Conservation (phyloP, 2,888 invertebrate genomes). For the Halictus quadricinctus region DNA sequence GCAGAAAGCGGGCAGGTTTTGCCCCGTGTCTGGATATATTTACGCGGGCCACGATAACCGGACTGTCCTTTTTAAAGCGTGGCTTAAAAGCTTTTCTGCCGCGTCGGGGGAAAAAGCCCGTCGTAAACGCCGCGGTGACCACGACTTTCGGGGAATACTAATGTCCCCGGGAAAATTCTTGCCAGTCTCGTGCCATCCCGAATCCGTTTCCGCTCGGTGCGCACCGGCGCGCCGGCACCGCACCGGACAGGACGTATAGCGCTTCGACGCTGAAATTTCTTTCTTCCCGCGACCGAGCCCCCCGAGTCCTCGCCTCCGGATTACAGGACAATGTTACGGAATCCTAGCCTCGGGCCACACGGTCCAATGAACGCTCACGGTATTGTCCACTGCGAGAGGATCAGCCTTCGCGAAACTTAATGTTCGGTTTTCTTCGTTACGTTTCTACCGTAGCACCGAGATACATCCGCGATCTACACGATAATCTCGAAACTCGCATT, state of each 20-base stretch:
- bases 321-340: slow-evolving; percentile 1
- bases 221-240: neutral
- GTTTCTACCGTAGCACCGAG: neutral
- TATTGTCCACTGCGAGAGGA: neutral
- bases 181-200: slow-evolving; percentile 35
- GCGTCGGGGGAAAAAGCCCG: slow-evolving; percentile 46
- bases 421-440: neutral
- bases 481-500: neutral
- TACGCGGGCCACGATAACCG: slow-evolving; percentile 75
- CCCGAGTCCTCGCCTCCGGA: neutral
- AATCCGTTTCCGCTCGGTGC: neutral
- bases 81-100: slow-evolving; percentile 73
- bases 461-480: neutral
- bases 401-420: neutral
- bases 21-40: slow-evolving; percentile 70
- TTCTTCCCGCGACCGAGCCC: neutral
- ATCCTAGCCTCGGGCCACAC: neutral
- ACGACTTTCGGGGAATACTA: slow-evolving; percentile 65
- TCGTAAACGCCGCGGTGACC: slow-evolving; percentile 54
- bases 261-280: neutral
- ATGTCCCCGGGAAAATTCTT: slow-evolving; percentile 39
- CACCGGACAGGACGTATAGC: neutral
- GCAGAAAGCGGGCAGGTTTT: slow-evolving; percentile 51
- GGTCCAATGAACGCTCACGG: neutral
- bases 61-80: slow-evolving; percentile 71